These are phyloP conservation scores for Tupaia tana DNA, from an alignment of 2,113 vertebrate species.

Conservation along the genomic window DNA sequence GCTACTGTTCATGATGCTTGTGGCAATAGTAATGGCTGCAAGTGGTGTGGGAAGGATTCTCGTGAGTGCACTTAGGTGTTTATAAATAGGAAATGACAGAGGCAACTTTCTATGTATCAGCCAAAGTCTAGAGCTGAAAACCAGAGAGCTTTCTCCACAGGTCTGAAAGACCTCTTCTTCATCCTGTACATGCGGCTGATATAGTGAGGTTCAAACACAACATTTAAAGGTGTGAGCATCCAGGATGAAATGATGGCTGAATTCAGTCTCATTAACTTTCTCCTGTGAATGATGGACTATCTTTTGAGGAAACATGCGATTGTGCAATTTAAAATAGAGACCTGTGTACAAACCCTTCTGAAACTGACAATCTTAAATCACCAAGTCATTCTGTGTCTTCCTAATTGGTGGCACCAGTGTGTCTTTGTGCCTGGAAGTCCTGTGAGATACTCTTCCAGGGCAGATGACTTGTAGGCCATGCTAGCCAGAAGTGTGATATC, in stretches of 20 bases:
- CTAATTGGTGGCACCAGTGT: background rate
- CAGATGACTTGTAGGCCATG: background rate
- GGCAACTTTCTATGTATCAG: background rate
- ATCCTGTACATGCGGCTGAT: no score
- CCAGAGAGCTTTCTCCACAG: background rate
- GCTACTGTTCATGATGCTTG: background rate
- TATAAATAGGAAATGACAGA: background rate
- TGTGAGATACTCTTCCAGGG: background rate
- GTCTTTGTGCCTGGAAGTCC: background rate
- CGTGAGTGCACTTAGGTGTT: background rate
- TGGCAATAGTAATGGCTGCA: accelerated
- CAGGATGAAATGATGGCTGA: background rate
- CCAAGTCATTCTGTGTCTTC: background rate
- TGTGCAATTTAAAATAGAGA: background rate
- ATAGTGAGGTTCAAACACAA: background rate
- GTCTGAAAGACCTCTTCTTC: background rate
- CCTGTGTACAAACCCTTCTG: background rate
- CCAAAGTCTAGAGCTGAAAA: background rate
- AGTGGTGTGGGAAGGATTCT: no score
- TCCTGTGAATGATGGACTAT: background rate
- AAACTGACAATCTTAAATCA: background rate
- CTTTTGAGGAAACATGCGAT: background rate
- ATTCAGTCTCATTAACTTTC: background rate
- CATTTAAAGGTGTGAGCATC: no score
- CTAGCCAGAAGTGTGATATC: background rate